Evolutionary conservation across 2,888 invertebrate genomes (phyloP), one percentile per base, ranked within the genome.

Genomic region (Glyphotaelius pellucidus): DNA sequence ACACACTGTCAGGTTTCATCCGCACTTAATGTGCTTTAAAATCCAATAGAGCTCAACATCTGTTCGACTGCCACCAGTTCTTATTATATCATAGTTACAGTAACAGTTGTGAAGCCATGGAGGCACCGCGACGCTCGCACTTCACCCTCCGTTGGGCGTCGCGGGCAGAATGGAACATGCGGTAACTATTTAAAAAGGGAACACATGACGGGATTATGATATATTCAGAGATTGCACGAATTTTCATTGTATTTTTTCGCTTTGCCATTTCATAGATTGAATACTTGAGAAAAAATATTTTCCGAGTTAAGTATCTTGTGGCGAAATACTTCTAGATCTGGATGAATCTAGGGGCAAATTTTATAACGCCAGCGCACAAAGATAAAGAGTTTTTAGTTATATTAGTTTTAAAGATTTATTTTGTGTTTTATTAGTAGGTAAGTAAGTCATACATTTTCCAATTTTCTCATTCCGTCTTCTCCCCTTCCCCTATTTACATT

Each of bases 91-190:
- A 86, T 42, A 42, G 86, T 35, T 42, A 84, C 19, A 87, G 47
- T 47, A 87, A 87, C 79, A 89, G 88, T 79, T 32, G 80, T 11
- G 88, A 89, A 89, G 88, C 88, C 88, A 79, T 89, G 88, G 79
- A 89, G 80, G 88, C 88, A 80, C 80, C 80, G 88, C 88, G 88
- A 80, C 88, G 88, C 15, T n/a, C 80, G 38, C 47, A 14, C 3
- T 14, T 42, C 85, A 67, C 88, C 88, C 88, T 88, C 88, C 67
- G 80, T 79, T 5, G 38, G 88, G 80, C 88, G 88, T 89, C 80
- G 88, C 30, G 7, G 25, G n/a, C 85, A 47, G 86, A 35, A 42
- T 38, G 9, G 85, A 85, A 85, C 85, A 35, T 42, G 42, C 85
- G 85, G 85, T 30, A 42, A 11, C 42, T 42, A 42, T 47, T 42